A percentile compares a stretch with the other conserved stretches of the same genome.
phyloP scores from a whole-genome alignment of 2,113 vertebrate genomes.

The Aix galericulata region DNA sequence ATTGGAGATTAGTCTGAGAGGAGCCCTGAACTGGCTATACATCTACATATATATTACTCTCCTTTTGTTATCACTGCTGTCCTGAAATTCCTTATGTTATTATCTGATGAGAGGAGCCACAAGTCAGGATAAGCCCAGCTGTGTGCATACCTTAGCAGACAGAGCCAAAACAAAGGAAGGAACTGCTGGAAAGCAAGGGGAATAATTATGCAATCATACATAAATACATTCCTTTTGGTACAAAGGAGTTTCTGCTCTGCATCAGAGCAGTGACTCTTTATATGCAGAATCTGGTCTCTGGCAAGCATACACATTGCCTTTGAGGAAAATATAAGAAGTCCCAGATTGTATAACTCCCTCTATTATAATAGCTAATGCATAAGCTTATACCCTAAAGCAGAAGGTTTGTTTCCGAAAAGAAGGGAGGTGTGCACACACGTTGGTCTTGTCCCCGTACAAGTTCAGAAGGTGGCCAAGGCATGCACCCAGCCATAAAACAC shows the following conservation, averaged over 20 bases:
- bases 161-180: background rate
- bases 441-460: background rate
- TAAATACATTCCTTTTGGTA: background rate
- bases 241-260: background rate
- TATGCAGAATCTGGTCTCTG: background rate
- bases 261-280: background rate
- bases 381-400: background rate
- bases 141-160: background rate
- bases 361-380: background rate
- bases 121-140: background rate
- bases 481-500: background rate
- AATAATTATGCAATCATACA: constrained; percentile 12
- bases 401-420: background rate
- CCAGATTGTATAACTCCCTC: background rate
- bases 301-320: background rate
- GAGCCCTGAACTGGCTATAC: background rate
- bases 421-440: background rate
- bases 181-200: background rate
- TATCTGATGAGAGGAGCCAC: background rate
- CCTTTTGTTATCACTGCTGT: background rate
- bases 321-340: background rate
- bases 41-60: background rate
- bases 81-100: background rate
- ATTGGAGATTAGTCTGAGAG: background rate
- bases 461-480: background rate